Conservation (phyloP, 2,797 vertebrate genomes). For the Triplophysa yarkandensis region DNA sequence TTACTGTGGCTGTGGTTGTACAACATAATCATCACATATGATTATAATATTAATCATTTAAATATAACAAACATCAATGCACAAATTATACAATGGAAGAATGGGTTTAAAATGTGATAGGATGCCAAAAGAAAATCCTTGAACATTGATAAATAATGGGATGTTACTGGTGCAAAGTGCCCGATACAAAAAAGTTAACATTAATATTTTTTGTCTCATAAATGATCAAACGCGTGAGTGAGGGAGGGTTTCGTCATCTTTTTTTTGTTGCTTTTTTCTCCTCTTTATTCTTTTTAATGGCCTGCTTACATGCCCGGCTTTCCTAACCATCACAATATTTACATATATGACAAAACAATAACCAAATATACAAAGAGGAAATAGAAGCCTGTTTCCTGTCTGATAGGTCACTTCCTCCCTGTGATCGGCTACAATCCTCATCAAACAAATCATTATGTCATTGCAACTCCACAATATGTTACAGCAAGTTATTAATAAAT, state of each 20-base stretch:
- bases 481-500: constrained; percentile 85
- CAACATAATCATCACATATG: constrained; percentile 92
- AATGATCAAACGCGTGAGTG: constrained; percentile 88
- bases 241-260: constrained; percentile 83
- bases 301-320: constrained; percentile 90
- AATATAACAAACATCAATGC: constrained; percentile 99
- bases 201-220: constrained; percentile 67
- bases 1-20: constrained; percentile 94
- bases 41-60: constrained; percentile 81
- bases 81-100: constrained; percentile 91
- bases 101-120: constrained; percentile 86
- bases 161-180: constrained; percentile 98
- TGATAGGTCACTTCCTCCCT: constrained; percentile 61
- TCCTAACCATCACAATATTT: constrained; percentile 94
- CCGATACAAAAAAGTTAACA: constrained; percentile 91
- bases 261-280: constrained; percentile 52
- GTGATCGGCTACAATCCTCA: constrained; percentile 63
- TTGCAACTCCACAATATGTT: constrained; percentile 82
- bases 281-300: constrained; percentile 77
- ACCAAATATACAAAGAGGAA: constrained; percentile 98
- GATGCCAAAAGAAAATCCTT: constrained; percentile 71
- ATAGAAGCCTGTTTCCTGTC: constrained; percentile 77
- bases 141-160: constrained; percentile 95
- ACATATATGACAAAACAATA: constrained; percentile 99
- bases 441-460: constrained; percentile 65